Percentiles rank a stretch among this genome's conserved stretches.
phyloP scores from a whole-genome alignment of 1,140 invertebrate species.

The Drosophila kanapiae region DNA sequence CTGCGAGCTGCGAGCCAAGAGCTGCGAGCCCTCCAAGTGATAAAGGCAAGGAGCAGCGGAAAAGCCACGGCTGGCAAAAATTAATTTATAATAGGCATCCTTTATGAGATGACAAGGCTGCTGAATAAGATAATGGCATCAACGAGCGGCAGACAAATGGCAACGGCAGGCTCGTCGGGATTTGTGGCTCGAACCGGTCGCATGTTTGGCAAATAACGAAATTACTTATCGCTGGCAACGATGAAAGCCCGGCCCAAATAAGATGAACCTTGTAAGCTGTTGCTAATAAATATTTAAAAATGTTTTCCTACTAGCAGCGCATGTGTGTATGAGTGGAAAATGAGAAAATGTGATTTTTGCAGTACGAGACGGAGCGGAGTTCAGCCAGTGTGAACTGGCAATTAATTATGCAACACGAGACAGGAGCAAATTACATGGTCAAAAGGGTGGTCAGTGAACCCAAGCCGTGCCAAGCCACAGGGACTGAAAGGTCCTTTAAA shows the following conservation, averaged over 20 bases:
- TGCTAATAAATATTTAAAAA: conserved; percentile 83
- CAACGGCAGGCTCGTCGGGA: conserved; percentile 34
- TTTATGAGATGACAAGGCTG: conserved; percentile 83
- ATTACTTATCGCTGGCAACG: conserved; percentile 70
- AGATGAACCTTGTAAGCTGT: conserved; percentile 74
- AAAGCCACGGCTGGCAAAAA: conserved; percentile 74
- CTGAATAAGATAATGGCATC: conserved; percentile 83
- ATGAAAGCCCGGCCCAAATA: conserved; percentile 49
- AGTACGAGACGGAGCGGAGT: conserved; percentile 6
- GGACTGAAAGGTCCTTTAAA: conserved; percentile 2
- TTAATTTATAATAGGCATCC: conserved; percentile 85
- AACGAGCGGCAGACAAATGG: conserved; percentile 71
- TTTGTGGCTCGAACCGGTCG: conserved; percentile 53
- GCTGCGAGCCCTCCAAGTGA: conserved; percentile 35
- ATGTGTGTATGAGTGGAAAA: conserved; percentile 33
- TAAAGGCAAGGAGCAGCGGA: conserved; percentile 59
- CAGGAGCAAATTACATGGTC: conserved; percentile 14
- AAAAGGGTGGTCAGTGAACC: conserved; percentile 40
- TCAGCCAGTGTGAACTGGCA: conserved; percentile 31
- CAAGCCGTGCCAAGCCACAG: not conserved
- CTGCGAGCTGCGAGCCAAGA: not conserved
- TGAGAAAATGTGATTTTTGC: conserved; percentile 70
- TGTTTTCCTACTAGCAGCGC: conserved; percentile 42
- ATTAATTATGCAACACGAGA: conserved; percentile 68
- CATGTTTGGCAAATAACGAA: conserved; percentile 79